A percentile compares a stretch with the other conserved stretches of the same genome.
Conservation (phyloP, 2,797 vertebrate genomes). For the Potorous gilbertii region DNA sequence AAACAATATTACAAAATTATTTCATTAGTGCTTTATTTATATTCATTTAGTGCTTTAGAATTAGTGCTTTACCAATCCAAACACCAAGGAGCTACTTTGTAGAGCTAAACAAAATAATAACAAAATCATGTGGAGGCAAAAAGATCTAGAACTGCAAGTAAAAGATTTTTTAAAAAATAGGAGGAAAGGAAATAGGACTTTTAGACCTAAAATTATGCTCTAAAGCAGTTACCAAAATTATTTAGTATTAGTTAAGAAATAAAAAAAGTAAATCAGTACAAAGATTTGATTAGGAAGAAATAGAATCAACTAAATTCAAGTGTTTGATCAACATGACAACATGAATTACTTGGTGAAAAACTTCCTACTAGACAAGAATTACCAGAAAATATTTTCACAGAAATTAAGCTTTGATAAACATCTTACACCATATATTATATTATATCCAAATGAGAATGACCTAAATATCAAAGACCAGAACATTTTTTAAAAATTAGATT, state of each 20-base stretch:
- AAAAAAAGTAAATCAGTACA: neutral
- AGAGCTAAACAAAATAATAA: neutral
- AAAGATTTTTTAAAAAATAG: too few relatives aligned
- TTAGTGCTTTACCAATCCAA: neutral
- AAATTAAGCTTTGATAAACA: neutral
- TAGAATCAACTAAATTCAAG: neutral
- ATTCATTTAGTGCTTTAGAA: too few relatives aligned
- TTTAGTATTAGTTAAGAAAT: neutral
- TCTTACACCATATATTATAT: neutral
- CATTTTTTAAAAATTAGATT: too few relatives aligned
- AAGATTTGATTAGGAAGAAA: neutral
- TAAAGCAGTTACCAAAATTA: neutral
- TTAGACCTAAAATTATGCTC: neutral
- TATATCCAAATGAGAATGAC: neutral
- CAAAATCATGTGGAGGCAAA: neutral
- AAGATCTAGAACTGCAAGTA: neutral
- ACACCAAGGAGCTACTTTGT: neutral
- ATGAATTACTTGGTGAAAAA: neutral
- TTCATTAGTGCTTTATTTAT: neutral
- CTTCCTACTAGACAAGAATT: neutral
- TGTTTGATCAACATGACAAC: neutral
- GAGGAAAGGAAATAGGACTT: neutral
- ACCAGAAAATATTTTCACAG: neutral
- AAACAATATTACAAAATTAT: neutral
- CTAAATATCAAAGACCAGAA: neutral